Percentiles rank a stretch among this genome's conserved stretches.
Conservation (phyloP, 2,113 vertebrate species). For the Sturnira hondurensis region DNA sequence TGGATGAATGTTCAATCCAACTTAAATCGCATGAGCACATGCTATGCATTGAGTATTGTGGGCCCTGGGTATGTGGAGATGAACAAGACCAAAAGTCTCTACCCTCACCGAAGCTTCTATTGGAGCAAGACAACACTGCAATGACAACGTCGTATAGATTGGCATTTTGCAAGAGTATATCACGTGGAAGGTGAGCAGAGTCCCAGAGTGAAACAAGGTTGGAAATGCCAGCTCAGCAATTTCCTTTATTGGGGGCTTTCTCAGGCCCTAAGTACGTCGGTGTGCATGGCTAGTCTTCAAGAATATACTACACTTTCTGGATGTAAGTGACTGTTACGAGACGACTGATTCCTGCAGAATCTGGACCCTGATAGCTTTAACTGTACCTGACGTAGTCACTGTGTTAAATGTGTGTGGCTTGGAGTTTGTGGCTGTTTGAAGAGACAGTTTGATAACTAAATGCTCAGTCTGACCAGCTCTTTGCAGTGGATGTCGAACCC, state of each 20-base stretch:
- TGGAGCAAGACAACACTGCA: background rate
- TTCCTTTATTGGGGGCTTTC: background rate
- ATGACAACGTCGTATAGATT: background rate
- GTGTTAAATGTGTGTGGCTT: background rate
- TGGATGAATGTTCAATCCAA: background rate
- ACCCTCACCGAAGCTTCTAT: background rate
- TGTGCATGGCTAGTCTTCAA: background rate
- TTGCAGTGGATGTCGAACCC: background rate
- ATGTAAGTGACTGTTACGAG: background rate
- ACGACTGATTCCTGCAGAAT: background rate
- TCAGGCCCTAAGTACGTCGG: background rate
- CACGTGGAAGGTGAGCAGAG: background rate
- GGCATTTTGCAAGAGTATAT: background rate
- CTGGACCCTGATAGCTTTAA: background rate
- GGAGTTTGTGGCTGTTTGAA: background rate
- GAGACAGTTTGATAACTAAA: background rate
- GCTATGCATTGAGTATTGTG: background rate
- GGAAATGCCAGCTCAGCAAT: background rate
- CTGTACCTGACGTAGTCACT: background rate
- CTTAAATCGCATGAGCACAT: background rate
- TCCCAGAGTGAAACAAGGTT: background rate
- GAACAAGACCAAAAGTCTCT: background rate
- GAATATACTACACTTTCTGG: background rate
- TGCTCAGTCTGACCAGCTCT: background rate
- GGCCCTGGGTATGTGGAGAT: background rate